Evolutionary conservation across 2,113 vertebrate genomes (phyloP), one percentile per base, ranked within the genome.

Genomic region (Piaya cayana): DNA sequence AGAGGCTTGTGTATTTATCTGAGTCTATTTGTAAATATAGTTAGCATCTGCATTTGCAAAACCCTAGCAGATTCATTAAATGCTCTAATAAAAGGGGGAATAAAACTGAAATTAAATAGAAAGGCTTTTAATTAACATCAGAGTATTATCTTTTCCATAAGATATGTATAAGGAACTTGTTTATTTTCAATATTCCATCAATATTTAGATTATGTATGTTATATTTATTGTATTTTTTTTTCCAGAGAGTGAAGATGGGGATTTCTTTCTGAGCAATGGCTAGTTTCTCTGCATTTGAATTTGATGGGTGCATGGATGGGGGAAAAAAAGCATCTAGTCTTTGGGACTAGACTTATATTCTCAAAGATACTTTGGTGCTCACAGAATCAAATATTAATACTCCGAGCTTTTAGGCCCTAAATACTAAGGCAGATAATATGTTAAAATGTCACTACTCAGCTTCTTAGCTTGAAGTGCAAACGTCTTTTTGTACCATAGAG

Each of bases 331-430:
- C 21, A 21, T 21, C 4, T 86, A 75, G n/a, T 91, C 80, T 86
- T 70, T 64, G 34, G 39, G 21, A 9, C 37, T 36, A n/a, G 17
- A 23, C 16, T 82, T 64, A 56, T 53, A 4, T 55, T 88, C 56
- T 92, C 26, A 55, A 60, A 92, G 42, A 70, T 21, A 70, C 72
- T 75, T 77, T 29, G 30, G 29, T 68, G 19, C 29, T 88, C 60
- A 55, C 29, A 63, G 52, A 92, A 94, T 86, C 50, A 74, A 94
- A 81, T 78, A 88, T 92, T 95, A 95, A 90, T 88, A 81, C 9
- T 2, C 42, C 43, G 47, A 74, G 82, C 25, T 59, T 86, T 86
- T 90, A 83, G 60, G 34, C 27, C 47, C 43, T 71, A 78, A 68
- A 68, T 83, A 45, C 15, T 71, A 47, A 83, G 36, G 47, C 36